These are phyloP conservation scores for Chouioia cunea DNA, from an alignment of 2,888 invertebrate genomes.

Conservation along the genomic window DNA sequence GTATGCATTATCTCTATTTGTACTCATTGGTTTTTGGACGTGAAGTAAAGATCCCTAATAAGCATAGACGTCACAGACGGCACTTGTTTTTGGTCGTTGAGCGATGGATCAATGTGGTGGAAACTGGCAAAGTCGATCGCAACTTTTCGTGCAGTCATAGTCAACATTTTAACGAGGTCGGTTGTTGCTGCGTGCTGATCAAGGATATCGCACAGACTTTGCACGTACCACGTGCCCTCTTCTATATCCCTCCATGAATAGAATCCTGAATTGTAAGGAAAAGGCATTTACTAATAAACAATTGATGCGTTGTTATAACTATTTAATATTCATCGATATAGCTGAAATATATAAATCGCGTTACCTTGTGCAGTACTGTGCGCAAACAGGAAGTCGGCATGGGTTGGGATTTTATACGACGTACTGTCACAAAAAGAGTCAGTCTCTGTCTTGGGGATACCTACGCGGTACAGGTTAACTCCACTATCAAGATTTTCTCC, in stretches of 20 bases:
- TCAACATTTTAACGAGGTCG: slow-evolving; percentile 72
- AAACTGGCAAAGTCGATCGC: slow-evolving; percentile 69
- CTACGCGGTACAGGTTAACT: slow-evolving; percentile 57
- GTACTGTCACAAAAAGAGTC: slow-evolving; percentile 51
- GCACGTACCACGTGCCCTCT: slow-evolving; percentile 74
- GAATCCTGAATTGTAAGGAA: slow-evolving; percentile 65
- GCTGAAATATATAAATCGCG: too few species aligned
- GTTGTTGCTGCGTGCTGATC: slow-evolving; percentile 65
- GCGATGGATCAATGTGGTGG: slow-evolving; percentile 52
- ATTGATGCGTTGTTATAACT: too few species aligned
- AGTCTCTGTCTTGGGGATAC: slow-evolving; percentile 54
- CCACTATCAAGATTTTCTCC: slow-evolving; percentile 68
- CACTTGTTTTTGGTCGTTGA: slow-evolving; percentile 69
- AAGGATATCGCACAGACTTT: slow-evolving; percentile 70
- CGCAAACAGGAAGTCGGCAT: slow-evolving; percentile 73
- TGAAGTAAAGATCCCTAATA: slow-evolving; percentile 66
- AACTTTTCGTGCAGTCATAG: slow-evolving; percentile 69
- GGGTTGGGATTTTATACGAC: slow-evolving; percentile 70
- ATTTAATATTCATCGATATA: too few species aligned
- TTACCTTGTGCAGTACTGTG: slow-evolving; percentile 73
- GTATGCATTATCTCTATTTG: neutral
- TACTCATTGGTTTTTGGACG: slow-evolving; percentile 46
- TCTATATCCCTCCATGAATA: slow-evolving; percentile 72
- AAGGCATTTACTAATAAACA: neutral
- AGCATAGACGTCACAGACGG: slow-evolving; percentile 71